phyloP scores from a whole-genome alignment of 1,140 invertebrate species.

The Alviniconcha marisindica region DNA sequence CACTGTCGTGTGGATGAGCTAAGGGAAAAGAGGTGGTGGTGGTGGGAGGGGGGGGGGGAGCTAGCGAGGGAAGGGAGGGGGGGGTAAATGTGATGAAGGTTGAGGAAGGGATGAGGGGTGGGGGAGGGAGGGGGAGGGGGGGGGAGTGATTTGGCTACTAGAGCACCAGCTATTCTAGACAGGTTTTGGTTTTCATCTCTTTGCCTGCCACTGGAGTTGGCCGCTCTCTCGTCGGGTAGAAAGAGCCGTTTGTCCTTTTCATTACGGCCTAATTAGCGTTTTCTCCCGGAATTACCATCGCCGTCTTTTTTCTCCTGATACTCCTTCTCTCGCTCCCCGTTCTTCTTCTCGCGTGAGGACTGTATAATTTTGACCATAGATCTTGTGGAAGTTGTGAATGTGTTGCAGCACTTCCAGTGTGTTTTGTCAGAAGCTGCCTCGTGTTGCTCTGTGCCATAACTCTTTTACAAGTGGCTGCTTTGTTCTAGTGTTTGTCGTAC shows the following conservation, averaged over 20 bases:
- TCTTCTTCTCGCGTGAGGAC: too few relatives aligned
- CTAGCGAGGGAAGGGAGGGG: background rate
- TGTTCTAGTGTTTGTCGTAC: too few relatives aligned
- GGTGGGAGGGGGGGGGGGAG: background rate
- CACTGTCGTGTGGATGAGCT: constrained; percentile 24
- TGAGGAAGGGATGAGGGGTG: background rate
- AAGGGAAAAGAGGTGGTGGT: background rate
- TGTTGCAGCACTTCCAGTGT: too few relatives aligned
- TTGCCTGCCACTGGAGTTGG: background rate
- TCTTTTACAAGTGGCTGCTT: too few relatives aligned
- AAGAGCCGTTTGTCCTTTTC: constrained; percentile 31
- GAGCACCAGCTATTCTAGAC: constrained; percentile 21
- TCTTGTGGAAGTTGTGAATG: too few relatives aligned
- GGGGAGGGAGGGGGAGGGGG: background rate
- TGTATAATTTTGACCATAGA: too few relatives aligned
- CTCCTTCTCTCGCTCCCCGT: too few relatives aligned
- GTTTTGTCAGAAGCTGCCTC: too few relatives aligned
- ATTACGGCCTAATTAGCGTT: constrained; percentile 26
- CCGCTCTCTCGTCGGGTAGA: background rate
- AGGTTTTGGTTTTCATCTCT: constrained; percentile 23
- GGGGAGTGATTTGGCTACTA: constrained; percentile 11
- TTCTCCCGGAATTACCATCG: constrained; percentile 24
- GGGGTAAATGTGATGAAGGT: background rate
- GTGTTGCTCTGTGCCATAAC: too few relatives aligned
- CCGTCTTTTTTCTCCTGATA: background rate